Evolutionary conservation across 2,888 invertebrate genomes (phyloP).

Genomic region (Drosophila fungiperda): DNA sequence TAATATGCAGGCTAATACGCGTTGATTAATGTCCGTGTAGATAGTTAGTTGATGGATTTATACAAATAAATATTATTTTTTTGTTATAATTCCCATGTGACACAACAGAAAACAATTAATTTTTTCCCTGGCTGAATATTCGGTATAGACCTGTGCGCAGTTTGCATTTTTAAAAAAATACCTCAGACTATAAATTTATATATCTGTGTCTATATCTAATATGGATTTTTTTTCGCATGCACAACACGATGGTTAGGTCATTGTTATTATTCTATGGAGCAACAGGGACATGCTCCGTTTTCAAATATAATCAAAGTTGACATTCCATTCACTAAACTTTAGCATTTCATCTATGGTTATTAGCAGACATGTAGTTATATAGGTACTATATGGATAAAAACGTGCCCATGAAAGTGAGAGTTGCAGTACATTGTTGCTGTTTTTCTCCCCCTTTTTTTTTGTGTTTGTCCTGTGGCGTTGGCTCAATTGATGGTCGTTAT

Average conservation of each 20-base stretch:
- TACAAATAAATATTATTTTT: background rate
- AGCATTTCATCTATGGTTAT: slow-evolving; percentile 43
- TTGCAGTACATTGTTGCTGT: slow-evolving; percentile 16
- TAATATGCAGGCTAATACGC: slow-evolving; percentile 50
- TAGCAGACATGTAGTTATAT: slow-evolving; percentile 16
- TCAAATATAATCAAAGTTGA: slow-evolving; percentile 67
- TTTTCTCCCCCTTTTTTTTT: background rate
- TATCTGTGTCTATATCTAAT: slow-evolving; percentile 9
- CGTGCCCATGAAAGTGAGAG: slow-evolving; percentile 45
- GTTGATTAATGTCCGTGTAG: slow-evolving; percentile 60
- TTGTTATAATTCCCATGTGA: background rate
- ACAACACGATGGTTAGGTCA: slow-evolving; percentile 57
- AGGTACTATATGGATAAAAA: slow-evolving; percentile 8
- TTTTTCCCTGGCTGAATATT: background rate
- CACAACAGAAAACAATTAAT: background rate
- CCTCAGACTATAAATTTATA: background rate
- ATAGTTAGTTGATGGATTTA: slow-evolving; percentile 47
- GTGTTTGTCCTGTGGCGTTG: slow-evolving; percentile 9
- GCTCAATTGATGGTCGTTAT: slow-evolving; percentile 29
- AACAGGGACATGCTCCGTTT: slow-evolving; percentile 9
- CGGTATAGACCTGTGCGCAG: background rate
- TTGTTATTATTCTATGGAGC: slow-evolving; percentile 46
- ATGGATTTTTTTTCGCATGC: slow-evolving; percentile 56
- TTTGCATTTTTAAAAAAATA: slow-evolving; percentile 21
- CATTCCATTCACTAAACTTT: slow-evolving; percentile 65